These are phyloP conservation scores for Neofelis nebulosa DNA, from an alignment of 2,113 vertebrate species.

Conservation along the genomic window DNA sequence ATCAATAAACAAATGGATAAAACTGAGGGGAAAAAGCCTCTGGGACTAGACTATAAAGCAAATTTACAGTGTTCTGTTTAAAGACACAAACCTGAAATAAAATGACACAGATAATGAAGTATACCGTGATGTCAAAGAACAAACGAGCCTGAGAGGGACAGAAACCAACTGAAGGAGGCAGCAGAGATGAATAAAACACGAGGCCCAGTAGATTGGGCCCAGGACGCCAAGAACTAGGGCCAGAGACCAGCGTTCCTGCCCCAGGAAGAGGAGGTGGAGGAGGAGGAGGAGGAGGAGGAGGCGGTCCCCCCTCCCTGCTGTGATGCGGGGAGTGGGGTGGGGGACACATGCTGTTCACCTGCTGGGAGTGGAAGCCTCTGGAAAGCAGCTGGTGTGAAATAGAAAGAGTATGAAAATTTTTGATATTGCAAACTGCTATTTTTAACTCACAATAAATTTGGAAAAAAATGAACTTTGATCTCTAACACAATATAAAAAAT, in stretches of 20 bases:
- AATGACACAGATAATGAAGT: neutral
- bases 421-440: neutral
- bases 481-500: neutral
- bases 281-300: neutral
- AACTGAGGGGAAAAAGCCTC: neutral
- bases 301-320: neutral
- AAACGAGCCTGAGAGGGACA: neutral
- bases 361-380: neutral
- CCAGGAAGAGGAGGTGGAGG: neutral
- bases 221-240: neutral
- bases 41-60: neutral
- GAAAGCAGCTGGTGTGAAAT: neutral
- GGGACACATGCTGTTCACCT: neutral
- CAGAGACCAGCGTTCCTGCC: neutral
- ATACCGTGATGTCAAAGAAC: too few species aligned
- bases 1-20: neutral
- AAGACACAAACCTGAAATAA: neutral
- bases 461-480: neutral
- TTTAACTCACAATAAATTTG: neutral
- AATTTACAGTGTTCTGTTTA: neutral
- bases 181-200: neutral
- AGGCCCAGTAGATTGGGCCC: neutral
- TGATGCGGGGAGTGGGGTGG: neutral
- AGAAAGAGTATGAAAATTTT: neutral
- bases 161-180: neutral